Evolutionary conservation across 1,140 invertebrate species (phyloP).

Genomic region (Drosophila subobscura): DNA sequence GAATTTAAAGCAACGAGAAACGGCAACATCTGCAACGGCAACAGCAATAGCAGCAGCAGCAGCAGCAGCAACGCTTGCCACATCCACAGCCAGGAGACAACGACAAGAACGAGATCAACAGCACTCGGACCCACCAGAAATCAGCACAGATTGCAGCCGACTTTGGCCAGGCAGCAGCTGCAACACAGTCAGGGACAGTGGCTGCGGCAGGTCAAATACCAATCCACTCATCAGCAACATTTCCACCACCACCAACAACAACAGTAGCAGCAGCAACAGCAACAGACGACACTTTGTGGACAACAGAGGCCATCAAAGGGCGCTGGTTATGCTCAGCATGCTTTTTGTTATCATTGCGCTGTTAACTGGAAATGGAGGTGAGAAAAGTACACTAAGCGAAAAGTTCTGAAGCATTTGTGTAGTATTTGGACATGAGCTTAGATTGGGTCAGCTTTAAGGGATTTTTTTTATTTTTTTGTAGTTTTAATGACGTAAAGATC

Average conservation of each 20-base stretch:
- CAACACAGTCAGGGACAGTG: constrained; percentile 2
- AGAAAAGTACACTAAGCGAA: constrained; percentile 25
- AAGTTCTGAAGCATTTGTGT: background rate
- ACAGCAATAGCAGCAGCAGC: constrained; percentile 9
- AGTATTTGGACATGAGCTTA: too few species aligned
- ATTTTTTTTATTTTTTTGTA: too few species aligned
- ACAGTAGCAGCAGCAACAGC: constrained; percentile 11
- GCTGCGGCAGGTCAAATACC: constrained; percentile 1
- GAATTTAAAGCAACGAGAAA: constrained; percentile 77
- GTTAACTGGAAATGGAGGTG: constrained; percentile 77
- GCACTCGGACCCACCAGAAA: constrained; percentile 32
- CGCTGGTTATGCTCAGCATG: constrained; percentile 76
- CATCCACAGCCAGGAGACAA: constrained; percentile 21
- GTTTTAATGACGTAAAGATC: too few species aligned
- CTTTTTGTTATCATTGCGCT: constrained; percentile 68
- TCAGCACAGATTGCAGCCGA: constrained; percentile 47
- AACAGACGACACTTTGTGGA: constrained; percentile 15
- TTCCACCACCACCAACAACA: background rate
- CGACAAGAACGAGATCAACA: constrained; percentile 19
- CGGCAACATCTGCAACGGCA: constrained; percentile 30
- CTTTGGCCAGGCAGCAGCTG: constrained; percentile 43
- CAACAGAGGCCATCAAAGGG: constrained; percentile 41
- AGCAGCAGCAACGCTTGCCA: constrained; percentile 20
- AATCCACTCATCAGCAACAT: constrained; percentile 16
- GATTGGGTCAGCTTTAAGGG: too few species aligned